phyloP scores from a whole-genome alignment of 2,113 vertebrate genomes.

The Alces alces region DNA sequence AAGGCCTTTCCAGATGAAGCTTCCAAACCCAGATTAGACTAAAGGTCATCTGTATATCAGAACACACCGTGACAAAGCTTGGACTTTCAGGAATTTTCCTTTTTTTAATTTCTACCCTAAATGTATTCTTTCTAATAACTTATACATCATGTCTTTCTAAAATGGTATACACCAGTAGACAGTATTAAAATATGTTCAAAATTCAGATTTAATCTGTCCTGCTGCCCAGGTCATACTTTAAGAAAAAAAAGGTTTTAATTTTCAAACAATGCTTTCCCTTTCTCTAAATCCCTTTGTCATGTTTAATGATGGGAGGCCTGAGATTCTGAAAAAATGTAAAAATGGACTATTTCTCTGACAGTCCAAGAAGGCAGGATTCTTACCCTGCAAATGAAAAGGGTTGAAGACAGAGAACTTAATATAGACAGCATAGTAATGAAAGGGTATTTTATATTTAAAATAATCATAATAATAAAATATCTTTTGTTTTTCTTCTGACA shows the following conservation, averaged over 20 bases:
- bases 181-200: background rate
- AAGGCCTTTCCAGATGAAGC: background rate
- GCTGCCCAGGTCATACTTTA: background rate
- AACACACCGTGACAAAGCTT: background rate
- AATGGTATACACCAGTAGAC: background rate
- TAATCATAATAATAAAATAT: background rate
- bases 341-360: background rate
- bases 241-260: background rate
- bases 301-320: background rate
- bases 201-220: background rate
- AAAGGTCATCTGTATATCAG: background rate
- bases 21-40: background rate
- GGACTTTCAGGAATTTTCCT: background rate
- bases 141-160: background rate
- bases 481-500: background rate
- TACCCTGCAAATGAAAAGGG: background rate
- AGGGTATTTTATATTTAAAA: background rate
- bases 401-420: fast-evolving
- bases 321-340: conserved; percentile 20
- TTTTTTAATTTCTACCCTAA: background rate
- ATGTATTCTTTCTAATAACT: background rate
- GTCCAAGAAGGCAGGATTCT: background rate
- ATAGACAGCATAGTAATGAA: background rate
- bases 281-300: background rate
- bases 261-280: background rate